A percentile compares a stretch with the other conserved stretches of the same genome.
Conservation (phyloP, 2,888 invertebrate species). For the Tenthredo notha region DNA sequence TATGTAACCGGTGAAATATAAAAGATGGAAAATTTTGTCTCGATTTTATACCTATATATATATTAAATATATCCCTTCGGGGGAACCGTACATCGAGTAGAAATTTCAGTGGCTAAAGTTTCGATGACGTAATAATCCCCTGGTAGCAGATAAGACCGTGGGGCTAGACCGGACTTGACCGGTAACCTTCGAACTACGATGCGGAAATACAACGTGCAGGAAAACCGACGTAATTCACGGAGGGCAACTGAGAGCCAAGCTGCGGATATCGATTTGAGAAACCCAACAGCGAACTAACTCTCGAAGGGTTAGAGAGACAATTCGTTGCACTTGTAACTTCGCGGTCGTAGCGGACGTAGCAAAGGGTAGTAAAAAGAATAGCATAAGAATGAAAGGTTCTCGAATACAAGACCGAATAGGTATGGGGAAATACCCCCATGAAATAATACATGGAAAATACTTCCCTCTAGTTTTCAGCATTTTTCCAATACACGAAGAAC, state of each 20-base stretch:
- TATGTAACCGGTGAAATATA: not conserved
- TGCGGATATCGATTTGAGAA: slow-evolving; percentile 47
- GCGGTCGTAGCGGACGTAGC: not conserved
- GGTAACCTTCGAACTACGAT: slow-evolving; percentile 31
- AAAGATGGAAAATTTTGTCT: not conserved
- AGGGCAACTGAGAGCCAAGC: slow-evolving; percentile 49
- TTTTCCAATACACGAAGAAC: not conserved
- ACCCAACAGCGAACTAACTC: slow-evolving; percentile 30
- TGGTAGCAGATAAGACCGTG: slow-evolving; percentile 20
- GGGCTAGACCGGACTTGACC: slow-evolving; percentile 25
- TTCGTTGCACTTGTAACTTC: slow-evolving; percentile 47
- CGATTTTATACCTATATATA: not conserved
- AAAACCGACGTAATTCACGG: slow-evolving; percentile 33
- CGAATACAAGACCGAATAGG: not conserved
- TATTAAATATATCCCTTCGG: not conserved
- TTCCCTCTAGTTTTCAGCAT: not conserved
- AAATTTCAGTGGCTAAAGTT: slow-evolving; percentile 13
- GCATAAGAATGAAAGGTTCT: not conserved
- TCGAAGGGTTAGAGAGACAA: slow-evolving; percentile 36
- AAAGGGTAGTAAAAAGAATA: not conserved
- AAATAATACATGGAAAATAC: slow-evolving; percentile 1
- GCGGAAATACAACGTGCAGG: slow-evolving; percentile 35
- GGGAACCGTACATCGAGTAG: not conserved
- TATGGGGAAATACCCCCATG: not conserved
- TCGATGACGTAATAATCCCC: slow-evolving; percentile 35